phyloP scores from a whole-genome alignment of 1,140 invertebrate species.

The Diorhabda elongata region DNA sequence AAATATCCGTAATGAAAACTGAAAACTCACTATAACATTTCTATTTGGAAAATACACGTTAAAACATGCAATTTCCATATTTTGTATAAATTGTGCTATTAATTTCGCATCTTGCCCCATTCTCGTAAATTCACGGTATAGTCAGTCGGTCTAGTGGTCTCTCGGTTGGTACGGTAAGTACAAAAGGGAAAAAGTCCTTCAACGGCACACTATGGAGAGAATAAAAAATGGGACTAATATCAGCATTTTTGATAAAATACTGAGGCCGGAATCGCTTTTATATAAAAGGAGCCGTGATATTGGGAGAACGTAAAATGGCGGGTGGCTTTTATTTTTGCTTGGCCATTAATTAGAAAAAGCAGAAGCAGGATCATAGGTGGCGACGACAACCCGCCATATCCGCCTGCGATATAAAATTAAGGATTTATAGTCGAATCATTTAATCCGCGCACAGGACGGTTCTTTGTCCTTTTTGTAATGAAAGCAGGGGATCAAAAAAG shows the following conservation, averaged over 20 bases:
- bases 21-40: no score
- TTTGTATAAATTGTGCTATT: no score
- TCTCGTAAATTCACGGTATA: no score
- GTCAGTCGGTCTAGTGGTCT: no score
- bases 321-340: constrained; percentile 30
- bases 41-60: no score
- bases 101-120: no score
- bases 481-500: no score
- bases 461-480: not conserved
- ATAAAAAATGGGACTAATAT: constrained; percentile 12
- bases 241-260: constrained; percentile 18
- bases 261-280: constrained; percentile 10
- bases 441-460: constrained; percentile 10
- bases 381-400: constrained; percentile 24
- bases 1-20: no score
- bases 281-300: constrained; percentile 28
- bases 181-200: constrained; percentile 8
- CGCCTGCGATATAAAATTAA: constrained; percentile 34
- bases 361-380: constrained; percentile 32
- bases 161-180: not conserved
- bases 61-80: no score
- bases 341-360: constrained; percentile 34
- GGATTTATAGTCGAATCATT: constrained; percentile 31
- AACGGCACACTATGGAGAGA: constrained; percentile 2
- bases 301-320: constrained; percentile 11